A percentile compares a stretch with the other conserved stretches of the same genome.
Conservation (phyloP, 2,888 invertebrate species). For the Microchrysa polita region DNA sequence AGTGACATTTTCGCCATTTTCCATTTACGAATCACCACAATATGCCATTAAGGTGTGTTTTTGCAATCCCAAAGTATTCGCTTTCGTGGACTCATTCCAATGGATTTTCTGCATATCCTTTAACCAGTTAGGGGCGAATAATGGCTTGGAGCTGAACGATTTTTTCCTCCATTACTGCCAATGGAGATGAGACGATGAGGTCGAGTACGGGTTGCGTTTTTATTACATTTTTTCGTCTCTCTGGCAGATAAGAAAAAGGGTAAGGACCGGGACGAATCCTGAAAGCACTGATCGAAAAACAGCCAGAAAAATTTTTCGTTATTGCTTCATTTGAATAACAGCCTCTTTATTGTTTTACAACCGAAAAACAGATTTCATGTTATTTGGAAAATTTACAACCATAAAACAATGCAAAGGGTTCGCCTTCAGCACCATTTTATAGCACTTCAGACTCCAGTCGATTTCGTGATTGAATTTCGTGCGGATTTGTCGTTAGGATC, state of each 20-base stretch:
- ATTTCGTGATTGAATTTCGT: conserved; percentile 48
- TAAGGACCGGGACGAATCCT: neutral
- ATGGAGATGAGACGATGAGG: conserved; percentile 13
- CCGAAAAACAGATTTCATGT: conserved; percentile 54
- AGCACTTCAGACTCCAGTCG: neutral
- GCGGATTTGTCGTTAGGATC: conserved; percentile 48
- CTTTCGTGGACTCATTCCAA: conserved; percentile 30
- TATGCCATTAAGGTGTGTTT: conserved; percentile 62
- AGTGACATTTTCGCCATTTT: conserved; percentile 61
- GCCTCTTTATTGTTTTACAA: conserved; percentile 63
- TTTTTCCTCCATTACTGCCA: neutral
- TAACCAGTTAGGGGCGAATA: conserved; percentile 17
- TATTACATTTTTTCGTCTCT: conserved; percentile 44
- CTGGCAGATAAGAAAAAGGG: neutral
- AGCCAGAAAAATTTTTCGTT: conserved; percentile 46
- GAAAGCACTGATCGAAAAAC: conserved; percentile 7
- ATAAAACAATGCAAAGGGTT: conserved; percentile 19
- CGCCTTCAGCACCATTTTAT: neutral
- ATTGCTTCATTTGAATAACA: conserved; percentile 63
- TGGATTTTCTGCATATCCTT: conserved; percentile 50
- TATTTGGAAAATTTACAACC: conserved; percentile 47
- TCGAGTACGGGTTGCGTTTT: conserved; percentile 25
- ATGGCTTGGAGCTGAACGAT: neutral
- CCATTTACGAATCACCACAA: conserved; percentile 64
- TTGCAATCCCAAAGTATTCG: conserved; percentile 43